A percentile compares a stretch with the other conserved stretches of the same genome.
Evolutionary conservation across 1,140 invertebrate species (phyloP).

Genomic region (Macrostomum lignano): DNA sequence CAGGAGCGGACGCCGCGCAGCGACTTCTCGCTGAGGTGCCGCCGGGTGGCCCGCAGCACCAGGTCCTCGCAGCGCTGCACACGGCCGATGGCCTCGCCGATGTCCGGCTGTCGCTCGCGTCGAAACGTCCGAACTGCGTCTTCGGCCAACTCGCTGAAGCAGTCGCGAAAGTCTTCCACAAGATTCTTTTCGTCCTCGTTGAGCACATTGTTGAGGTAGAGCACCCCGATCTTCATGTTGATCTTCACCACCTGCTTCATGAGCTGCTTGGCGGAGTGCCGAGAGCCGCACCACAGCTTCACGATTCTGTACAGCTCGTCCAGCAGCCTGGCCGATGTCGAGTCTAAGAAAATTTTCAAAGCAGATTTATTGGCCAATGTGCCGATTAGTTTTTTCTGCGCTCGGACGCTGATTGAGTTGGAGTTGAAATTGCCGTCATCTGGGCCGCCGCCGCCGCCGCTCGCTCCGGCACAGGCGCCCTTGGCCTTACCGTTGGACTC

Average conservation of each 20-base stretch:
- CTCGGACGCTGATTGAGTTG: conserved; percentile 43
- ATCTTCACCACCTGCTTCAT: conserved; percentile 86
- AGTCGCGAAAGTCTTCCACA: conserved; percentile 35
- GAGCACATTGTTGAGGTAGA: conserved; percentile 53
- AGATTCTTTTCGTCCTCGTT: conserved; percentile 40
- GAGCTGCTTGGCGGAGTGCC: conserved; percentile 70
- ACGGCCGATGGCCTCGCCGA: conserved; percentile 36
- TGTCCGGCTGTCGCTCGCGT: conserved; percentile 61
- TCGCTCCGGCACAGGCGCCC: no score
- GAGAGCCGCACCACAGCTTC: conserved; percentile 44
- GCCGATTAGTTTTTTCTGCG: conserved; percentile 82
- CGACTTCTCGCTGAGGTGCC: conserved; percentile 58
- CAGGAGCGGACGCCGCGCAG: conserved; percentile 48
- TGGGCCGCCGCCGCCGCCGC: no score
- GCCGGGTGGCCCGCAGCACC: conserved; percentile 43
- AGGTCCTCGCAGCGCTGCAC: conserved; percentile 39
- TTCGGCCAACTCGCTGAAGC: conserved; percentile 40
- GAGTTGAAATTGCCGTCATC: conserved; percentile 23
- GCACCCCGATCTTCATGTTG: conserved; percentile 63
- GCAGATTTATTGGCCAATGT: conserved; percentile 55
- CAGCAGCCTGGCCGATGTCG: conserved; percentile 51
- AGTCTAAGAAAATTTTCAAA: conserved; percentile 63
- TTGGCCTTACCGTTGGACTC: no score
- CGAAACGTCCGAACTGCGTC: conserved; percentile 55
- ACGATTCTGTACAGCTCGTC: conserved; percentile 56